A percentile compares a stretch with the other conserved stretches of the same genome.
These are phyloP conservation scores for Aleiodes alternator DNA, from an alignment of 2,888 invertebrate species.

Conservation along the genomic window DNA sequence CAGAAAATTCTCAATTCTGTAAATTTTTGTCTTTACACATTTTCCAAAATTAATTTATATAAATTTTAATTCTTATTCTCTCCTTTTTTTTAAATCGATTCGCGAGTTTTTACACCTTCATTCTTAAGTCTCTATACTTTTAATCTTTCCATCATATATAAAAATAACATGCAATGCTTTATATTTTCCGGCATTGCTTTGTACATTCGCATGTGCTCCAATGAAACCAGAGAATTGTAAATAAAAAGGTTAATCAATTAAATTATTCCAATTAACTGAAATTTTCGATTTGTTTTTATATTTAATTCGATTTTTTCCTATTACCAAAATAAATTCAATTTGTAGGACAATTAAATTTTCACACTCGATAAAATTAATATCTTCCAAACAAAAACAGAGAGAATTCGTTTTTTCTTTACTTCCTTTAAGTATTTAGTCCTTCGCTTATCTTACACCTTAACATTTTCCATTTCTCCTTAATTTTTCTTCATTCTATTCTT, in stretches of 20 bases:
- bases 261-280: slow-evolving; percentile 49
- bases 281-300: not conserved
- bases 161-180: slow-evolving; percentile 75
- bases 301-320: too few relatives aligned
- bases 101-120: slow-evolving; percentile 5
- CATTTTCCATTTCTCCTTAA: slow-evolving; percentile 5
- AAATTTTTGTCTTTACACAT: slow-evolving; percentile 13
- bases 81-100: not conserved
- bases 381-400: slow-evolving; percentile 17
- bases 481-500: slow-evolving; percentile 2
- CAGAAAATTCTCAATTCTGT: slow-evolving; percentile 11
- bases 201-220: slow-evolving; percentile 76
- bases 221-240: slow-evolving; percentile 66
- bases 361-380: not conserved
- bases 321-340: not conserved
- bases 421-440: slow-evolving; percentile 36
- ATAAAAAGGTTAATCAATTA: slow-evolving; percentile 58
- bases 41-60: slow-evolving; percentile 14
- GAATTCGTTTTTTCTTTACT: not conserved
- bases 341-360: not conserved
- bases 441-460: not conserved
- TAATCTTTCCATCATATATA: slow-evolving; percentile 68
- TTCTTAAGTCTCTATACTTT: slow-evolving; percentile 35
- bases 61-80: slow-evolving; percentile 49
- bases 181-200: slow-evolving; percentile 73